These are phyloP conservation scores for cat (Felis catus) DNA, from an alignment of 2,113 vertebrate species.

Conservation along the genomic window DNA sequence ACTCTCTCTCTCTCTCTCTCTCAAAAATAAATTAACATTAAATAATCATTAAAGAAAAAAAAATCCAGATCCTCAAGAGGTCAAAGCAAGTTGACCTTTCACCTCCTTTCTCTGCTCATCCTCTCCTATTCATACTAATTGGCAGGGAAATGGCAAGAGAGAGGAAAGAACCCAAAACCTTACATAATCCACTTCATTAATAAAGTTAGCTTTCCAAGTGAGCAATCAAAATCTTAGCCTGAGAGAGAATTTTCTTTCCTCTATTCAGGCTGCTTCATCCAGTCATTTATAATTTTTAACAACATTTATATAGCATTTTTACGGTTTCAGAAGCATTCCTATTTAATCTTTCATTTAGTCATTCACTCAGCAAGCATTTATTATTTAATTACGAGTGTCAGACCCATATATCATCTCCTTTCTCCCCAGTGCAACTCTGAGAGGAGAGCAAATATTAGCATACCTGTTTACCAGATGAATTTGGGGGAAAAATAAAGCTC, in stretches of 20 bases:
- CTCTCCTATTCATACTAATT: neutral
- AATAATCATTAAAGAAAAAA: neutral
- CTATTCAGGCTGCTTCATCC: neutral
- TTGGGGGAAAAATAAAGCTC: neutral
- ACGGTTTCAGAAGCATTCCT: neutral
- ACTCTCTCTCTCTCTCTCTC: no score
- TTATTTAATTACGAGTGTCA: neutral
- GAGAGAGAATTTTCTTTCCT: neutral
- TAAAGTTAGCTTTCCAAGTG: neutral
- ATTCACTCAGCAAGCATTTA: neutral
- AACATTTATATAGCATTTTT: conserved; percentile 31
- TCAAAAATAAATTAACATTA: no score
- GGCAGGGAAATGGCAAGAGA: neutral
- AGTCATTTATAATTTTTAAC: conserved; percentile 32
- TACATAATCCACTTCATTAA: neutral
- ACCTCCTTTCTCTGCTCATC: neutral
- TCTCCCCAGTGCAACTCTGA: neutral
- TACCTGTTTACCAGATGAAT: neutral
- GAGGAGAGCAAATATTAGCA: conserved; percentile 3
- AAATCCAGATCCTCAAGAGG: neutral
- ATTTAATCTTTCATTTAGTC: conserved; percentile 28
- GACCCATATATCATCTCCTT: neutral
- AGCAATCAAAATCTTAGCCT: neutral
- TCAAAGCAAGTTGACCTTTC: neutral
- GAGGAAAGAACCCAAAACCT: neutral